A percentile compares a stretch with the other conserved stretches of the same genome.
Conservation (phyloP, 2,797 vertebrate species). For the Florisuga fusca region DNA sequence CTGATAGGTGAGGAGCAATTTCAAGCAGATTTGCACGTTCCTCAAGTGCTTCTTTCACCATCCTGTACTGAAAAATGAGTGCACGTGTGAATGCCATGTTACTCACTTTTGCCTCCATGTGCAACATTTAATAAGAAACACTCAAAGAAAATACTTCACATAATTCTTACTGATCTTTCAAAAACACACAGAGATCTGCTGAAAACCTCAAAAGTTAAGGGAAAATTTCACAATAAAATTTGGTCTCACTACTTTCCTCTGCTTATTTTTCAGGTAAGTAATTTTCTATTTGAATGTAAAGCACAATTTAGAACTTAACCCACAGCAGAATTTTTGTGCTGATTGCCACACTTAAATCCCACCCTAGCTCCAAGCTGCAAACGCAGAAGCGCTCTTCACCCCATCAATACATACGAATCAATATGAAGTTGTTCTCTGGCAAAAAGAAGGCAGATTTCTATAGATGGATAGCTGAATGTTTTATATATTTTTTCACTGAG, state of each 20-base stretch:
- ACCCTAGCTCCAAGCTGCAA: not conserved
- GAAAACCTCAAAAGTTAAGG: not conserved
- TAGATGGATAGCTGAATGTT: not conserved
- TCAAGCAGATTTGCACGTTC: conserved; percentile 94
- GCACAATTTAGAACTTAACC: fast-evolving
- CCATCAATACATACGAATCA: not conserved
- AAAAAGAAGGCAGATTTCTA: not conserved
- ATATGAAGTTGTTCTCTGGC: fast-evolving
- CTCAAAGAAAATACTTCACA: not conserved
- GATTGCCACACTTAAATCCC: not conserved
- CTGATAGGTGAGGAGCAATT: conserved; percentile 94
- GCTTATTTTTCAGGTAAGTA: fast-evolving
- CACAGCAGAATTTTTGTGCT: fast-evolving
- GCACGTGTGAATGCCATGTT: not conserved
- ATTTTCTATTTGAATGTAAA: fast-evolving
- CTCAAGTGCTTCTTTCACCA: conserved; percentile 96
- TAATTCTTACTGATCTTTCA: not conserved
- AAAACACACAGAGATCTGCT: fast-evolving
- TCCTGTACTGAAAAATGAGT: conserved; percentile 87
- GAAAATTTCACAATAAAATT: not conserved
- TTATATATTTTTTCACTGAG: not conserved
- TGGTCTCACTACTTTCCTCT: not conserved
- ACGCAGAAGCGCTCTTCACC: not conserved
- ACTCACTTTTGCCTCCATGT: fast-evolving
- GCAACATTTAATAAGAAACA: not conserved